These are phyloP conservation scores for Taxidea taxus DNA, from an alignment of 2,113 vertebrate species.

Conservation along the genomic window DNA sequence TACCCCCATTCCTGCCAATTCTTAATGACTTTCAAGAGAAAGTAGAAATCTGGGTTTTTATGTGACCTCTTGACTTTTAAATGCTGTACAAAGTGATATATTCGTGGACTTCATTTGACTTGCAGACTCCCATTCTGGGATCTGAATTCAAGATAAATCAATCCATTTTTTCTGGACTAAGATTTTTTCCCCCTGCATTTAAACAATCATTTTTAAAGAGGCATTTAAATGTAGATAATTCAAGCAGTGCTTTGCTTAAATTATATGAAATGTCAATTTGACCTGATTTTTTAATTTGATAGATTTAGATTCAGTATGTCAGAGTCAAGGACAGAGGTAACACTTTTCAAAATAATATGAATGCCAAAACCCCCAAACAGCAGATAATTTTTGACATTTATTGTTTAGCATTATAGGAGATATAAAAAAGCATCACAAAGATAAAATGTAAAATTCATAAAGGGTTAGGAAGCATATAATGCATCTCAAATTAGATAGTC, in stretches of 20 bases:
- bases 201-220: slow-evolving; percentile 8
- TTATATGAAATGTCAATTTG: slow-evolving; percentile 21
- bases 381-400: not conserved
- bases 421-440: not conserved
- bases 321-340: slow-evolving; percentile 4
- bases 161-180: not conserved
- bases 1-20: not conserved
- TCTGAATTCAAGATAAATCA: not conserved
- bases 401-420: not conserved
- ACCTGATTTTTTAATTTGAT: slow-evolving; percentile 23
- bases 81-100: not conserved
- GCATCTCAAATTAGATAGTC: not conserved
- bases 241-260: slow-evolving; percentile 28
- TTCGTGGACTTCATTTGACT: not conserved
- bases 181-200: not conserved
- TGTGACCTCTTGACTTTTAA: slow-evolving; percentile 10
- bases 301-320: slow-evolving; percentile 15
- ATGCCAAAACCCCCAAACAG: not conserved
- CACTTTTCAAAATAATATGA: slow-evolving; percentile 18
- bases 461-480: not conserved
- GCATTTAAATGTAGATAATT: slow-evolving; percentile 15
- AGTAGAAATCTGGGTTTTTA: not conserved
- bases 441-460: slow-evolving; percentile 27
- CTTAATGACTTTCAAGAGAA: slow-evolving; percentile 35
- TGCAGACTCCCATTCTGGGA: not conserved